Percentiles rank a stretch among this genome's conserved stretches.
These are phyloP conservation scores for Glaucidium brasilianum DNA, from an alignment of 2,113 vertebrate species.

Conservation along the genomic window DNA sequence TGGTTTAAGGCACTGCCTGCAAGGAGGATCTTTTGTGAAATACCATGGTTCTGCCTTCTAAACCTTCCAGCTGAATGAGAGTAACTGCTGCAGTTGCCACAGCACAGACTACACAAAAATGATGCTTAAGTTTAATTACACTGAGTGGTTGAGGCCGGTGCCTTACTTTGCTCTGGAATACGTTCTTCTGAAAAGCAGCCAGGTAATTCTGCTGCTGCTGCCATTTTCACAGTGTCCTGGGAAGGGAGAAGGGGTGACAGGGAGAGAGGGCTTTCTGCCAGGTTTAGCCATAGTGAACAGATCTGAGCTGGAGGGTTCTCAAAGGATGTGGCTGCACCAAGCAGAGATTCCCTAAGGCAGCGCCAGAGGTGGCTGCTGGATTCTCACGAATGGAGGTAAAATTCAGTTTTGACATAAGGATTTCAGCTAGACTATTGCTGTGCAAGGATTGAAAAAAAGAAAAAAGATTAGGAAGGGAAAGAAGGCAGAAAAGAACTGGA, in stretches of 20 bases:
- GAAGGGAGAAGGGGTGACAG: background rate
- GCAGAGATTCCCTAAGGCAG: background rate
- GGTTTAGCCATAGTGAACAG: background rate
- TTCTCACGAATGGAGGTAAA: background rate
- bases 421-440: background rate
- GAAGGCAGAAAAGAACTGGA: background rate
- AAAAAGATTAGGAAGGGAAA: background rate
- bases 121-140: conserved; percentile 47
- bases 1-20: background rate
- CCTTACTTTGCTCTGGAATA: conserved; percentile 6
- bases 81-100: background rate
- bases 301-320: background rate
- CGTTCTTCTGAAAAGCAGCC: conserved; percentile 13
- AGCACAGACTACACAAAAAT: background rate
- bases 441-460: background rate
- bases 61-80: conserved; percentile 26
- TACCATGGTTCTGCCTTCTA: background rate
- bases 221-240: background rate
- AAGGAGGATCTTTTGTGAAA: conserved; percentile 37
- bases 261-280: background rate
- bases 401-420: background rate
- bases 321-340: background rate
- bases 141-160: conserved; percentile 1
- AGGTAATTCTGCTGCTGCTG: conserved; percentile 15
- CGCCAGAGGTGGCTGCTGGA: background rate